These are phyloP conservation scores for Dichetophora obliterata DNA, from an alignment of 2,888 invertebrate genomes.

Conservation along the genomic window DNA sequence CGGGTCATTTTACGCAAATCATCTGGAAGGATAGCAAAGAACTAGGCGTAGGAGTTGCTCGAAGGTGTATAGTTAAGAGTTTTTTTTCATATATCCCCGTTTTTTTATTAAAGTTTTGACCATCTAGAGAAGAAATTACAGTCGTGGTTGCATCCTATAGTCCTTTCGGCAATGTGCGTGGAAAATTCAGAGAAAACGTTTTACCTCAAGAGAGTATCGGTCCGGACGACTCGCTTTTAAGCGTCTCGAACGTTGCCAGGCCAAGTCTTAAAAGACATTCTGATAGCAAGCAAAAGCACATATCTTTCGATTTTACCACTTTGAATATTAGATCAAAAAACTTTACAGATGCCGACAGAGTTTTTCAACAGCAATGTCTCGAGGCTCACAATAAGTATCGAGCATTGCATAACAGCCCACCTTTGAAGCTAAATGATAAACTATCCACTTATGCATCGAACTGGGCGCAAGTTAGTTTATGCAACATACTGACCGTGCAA, in stretches of 20 bases:
- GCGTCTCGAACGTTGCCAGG: too few species aligned
- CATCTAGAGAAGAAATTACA: slow-evolving; percentile 73
- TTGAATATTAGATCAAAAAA: too few species aligned
- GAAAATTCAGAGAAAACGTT: slow-evolving; percentile 81
- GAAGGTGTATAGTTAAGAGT: slow-evolving; percentile 49
- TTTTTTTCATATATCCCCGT: not conserved
- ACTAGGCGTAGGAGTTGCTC: slow-evolving; percentile 80
- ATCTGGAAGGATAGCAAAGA: slow-evolving; percentile 84
- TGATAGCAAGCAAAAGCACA: too few species aligned
- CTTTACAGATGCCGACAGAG: too few species aligned
- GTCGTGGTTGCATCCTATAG: not conserved
- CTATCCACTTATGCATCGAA: slow-evolving; percentile 78
- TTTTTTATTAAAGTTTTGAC: not conserved
- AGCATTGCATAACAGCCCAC: slow-evolving; percentile 77
- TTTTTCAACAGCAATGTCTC: slow-evolving; percentile 33
- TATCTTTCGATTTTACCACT: too few species aligned
- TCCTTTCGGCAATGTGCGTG: slow-evolving; percentile 85
- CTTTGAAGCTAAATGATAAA: slow-evolving; percentile 76
- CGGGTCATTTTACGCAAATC: slow-evolving; percentile 89
- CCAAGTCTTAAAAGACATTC: too few species aligned
- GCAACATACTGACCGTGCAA: too few species aligned
- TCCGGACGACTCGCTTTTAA: too few species aligned
- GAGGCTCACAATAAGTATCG: slow-evolving; percentile 78
- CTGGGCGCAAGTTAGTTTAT: slow-evolving; percentile 75
- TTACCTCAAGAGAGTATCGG: slow-evolving; percentile 66